Conservation (phyloP, 2,888 invertebrate species). For the Stenoptilia bipunctidactyla region DNA sequence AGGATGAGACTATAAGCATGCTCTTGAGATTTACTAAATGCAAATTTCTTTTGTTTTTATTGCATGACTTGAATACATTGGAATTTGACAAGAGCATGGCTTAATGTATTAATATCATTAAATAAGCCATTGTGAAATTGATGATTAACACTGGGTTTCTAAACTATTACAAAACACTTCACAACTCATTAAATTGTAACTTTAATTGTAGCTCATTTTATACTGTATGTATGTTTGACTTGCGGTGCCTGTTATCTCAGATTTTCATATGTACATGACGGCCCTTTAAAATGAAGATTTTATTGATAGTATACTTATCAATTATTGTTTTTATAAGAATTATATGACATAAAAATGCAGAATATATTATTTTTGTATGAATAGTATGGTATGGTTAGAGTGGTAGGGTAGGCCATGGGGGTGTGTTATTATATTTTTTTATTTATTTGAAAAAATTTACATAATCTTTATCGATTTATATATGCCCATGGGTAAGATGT, state of each 20-base stretch:
- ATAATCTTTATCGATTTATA: background rate
- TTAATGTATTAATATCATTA: too few species aligned
- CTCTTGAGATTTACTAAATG: too few species aligned
- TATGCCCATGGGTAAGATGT: conserved; percentile 12
- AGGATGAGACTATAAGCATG: too few species aligned
- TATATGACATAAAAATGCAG: conserved; percentile 51
- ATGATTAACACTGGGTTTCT: too few species aligned
- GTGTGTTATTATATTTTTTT: conserved; percentile 25
- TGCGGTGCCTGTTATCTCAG: conserved; percentile 15
- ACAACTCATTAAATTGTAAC: too few species aligned
- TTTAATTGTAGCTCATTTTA: too few species aligned
- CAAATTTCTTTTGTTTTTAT: too few species aligned
- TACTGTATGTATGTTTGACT: background rate
- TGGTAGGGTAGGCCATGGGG: background rate
- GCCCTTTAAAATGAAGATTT: conserved; percentile 24
- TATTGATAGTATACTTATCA: conserved; percentile 35
- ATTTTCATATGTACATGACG: conserved; percentile 16
- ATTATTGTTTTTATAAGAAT: conserved; percentile 37
- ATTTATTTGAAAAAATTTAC: conserved; percentile 11
- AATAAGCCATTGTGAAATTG: too few species aligned
- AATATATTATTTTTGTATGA: conserved; percentile 33
- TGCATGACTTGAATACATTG: too few species aligned
- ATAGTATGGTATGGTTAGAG: background rate
- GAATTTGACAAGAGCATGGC: too few species aligned
- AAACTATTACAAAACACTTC: too few species aligned